Evolutionary conservation across 2,797 vertebrate genomes (phyloP), one percentile per base, ranked within the genome.

Genomic region (Anisognathus igniventris): DNA sequence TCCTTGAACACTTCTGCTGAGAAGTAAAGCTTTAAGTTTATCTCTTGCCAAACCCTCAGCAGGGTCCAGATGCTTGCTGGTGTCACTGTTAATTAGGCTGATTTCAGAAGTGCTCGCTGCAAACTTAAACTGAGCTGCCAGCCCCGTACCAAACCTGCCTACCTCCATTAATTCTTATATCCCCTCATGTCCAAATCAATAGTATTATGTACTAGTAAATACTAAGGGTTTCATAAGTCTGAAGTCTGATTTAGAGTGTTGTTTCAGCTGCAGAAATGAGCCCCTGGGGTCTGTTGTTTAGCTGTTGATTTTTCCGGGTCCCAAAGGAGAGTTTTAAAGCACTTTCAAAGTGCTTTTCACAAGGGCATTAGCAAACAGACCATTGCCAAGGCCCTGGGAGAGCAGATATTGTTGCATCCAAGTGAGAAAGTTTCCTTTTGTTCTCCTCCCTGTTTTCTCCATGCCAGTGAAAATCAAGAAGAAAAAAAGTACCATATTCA

Each of bases 41-140:
- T 81, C 82, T 91, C 85, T 96, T 96, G 85, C 87, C 92, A 95
- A 94, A 53, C n/a, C 70, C 83, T 88, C 83, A 7, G 2, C 85
- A 54, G 82, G 48, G 39, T 66, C 58, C 82, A 86, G 87, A 64
- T 88, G 90, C 87, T 93, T 13, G 0, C 79, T 78, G 66, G 70
- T 94, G 82, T 90, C 93, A 67, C 67, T 92, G 82, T 70, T 96
- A 93, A 94, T 96, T 94, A 96, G 70, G 21, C 56, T 81, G 76
- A 84, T 88, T 93, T 78, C 56, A 74, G 91, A 83, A 73, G 58
- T 51, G 51, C 76, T 92, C 86, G 22, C 66, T 57, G 76, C 25
- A 86, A 93, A 92, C 67, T 78, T 94, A 31, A 90, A 25, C 33
- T 53, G 91, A 88, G 66, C 66, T 94, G 87, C 95, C 89, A 93